Evolutionary conservation across 2,113 vertebrate species (phyloP).

Genomic region (Thalassoma bifasciatum): DNA sequence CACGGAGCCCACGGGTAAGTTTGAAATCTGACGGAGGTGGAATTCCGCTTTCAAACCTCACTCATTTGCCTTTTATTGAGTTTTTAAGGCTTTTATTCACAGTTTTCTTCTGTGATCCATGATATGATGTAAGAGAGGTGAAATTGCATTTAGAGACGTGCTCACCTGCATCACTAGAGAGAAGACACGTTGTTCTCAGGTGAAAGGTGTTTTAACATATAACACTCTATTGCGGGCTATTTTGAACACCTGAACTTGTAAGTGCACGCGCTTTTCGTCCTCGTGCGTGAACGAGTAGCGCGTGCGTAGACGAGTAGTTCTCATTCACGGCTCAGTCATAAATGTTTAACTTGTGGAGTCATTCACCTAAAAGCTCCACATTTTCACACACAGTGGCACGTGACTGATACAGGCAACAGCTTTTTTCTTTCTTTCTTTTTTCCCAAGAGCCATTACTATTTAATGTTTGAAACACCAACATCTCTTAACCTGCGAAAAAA

Average conservation of each 20-base stretch:
- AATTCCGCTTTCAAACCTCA: neutral
- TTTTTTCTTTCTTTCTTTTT: neutral
- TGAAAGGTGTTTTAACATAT: neutral
- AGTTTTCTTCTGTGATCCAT: neutral
- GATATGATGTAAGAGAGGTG: slow-evolving; percentile 18
- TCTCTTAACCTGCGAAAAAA: too few species aligned
- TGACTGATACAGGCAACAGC: neutral
- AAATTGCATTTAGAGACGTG: slow-evolving; percentile 6
- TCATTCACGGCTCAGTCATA: slow-evolving; percentile 19
- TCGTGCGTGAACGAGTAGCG: too few species aligned
- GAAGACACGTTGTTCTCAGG: neutral
- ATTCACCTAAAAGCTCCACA: slow-evolving; percentile 23
- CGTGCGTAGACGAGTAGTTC: slow-evolving; percentile 34
- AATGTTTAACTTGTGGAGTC: slow-evolving; percentile 49
- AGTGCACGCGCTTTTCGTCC: slow-evolving; percentile 18
- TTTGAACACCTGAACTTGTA: slow-evolving; percentile 39
- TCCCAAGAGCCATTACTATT: neutral
- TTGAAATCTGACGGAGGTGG: slow-evolving; percentile 20
- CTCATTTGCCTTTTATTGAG: neutral
- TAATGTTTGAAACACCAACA: neutral
- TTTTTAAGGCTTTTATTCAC: neutral
- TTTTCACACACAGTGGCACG: slow-evolving; percentile 12
- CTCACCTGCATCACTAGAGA: slow-evolving; percentile 7
- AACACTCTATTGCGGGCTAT: neutral
- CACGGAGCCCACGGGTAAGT: slow-evolving; percentile 71